phyloP scores from a whole-genome alignment of 2,888 invertebrate genomes.

The Rhagophthalmus giganteus region DNA sequence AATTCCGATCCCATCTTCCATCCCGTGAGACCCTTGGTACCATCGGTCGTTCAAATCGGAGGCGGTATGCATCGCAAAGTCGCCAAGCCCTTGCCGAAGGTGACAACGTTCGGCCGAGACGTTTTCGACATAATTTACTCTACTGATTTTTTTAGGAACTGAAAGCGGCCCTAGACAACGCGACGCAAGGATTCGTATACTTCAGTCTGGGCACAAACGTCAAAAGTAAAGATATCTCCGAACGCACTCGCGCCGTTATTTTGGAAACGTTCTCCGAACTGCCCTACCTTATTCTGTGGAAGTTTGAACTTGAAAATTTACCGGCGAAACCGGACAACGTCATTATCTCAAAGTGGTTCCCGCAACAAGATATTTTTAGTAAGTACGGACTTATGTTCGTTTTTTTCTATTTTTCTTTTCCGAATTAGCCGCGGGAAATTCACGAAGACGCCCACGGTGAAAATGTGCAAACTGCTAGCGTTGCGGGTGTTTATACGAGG shows the following conservation, averaged over 20 bases:
- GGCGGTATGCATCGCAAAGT: conserved; percentile 40
- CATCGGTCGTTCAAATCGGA: conserved; percentile 45
- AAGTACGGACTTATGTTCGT: no score
- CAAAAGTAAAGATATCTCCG: conserved; percentile 45
- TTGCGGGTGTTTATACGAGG: no score
- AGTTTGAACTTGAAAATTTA: conserved; percentile 50
- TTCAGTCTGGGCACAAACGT: conserved; percentile 55
- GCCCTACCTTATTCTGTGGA: conserved; percentile 55
- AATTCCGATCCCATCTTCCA: conserved; percentile 47
- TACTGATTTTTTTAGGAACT: no score
- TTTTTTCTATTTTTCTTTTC: no score
- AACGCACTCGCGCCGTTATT: conserved; percentile 42
- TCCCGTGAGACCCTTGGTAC: conserved; percentile 41
- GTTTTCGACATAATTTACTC: no score
- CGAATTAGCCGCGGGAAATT: no score
- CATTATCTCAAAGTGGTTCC: conserved; percentile 51
- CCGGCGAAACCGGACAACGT: conserved; percentile 50
- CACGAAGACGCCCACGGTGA: no score
- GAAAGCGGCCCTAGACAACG: conserved; percentile 10
- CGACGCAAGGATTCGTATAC: conserved; percentile 51
- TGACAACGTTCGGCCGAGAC: no score
- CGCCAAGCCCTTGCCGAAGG: conserved; percentile 39
- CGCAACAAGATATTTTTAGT: conserved; percentile 52
- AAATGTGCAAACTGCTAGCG: no score
- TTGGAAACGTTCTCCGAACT: conserved; percentile 48